Conservation (phyloP, 2,888 invertebrate genomes). For the Rhogogaster chlorosoma region DNA sequence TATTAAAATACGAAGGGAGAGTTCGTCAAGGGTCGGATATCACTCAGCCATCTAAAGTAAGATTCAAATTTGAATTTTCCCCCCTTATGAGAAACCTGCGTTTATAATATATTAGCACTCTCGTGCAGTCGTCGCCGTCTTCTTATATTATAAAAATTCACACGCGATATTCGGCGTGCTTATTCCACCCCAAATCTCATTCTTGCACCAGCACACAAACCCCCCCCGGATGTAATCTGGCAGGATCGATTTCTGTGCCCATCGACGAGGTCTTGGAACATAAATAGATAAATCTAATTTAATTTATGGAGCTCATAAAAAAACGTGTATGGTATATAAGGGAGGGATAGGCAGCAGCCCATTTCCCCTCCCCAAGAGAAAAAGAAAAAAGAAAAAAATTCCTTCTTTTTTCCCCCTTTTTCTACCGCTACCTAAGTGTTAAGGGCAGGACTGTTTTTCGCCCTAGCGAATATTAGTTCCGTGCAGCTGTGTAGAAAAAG, state of each 20-base stretch:
- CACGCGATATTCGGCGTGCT: neutral
- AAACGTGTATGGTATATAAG: neutral
- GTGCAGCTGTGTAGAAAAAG: neutral
- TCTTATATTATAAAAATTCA: neutral
- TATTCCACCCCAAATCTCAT: neutral
- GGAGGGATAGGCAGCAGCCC: neutral
- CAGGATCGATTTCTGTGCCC: conserved; percentile 30
- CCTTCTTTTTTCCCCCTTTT: neutral
- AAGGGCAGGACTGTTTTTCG: neutral
- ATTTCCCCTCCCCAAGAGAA: too few species aligned
- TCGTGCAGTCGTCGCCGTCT: neutral
- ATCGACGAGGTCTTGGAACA: conserved; percentile 34
- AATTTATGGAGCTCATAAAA: conserved; percentile 47
- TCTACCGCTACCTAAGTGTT: neutral
- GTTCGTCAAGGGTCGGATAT: neutral
- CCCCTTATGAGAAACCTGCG: neutral
- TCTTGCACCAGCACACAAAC: neutral
- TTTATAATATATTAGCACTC: conserved; percentile 17
- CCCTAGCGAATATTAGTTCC: conserved; percentile 2
- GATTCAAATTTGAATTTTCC: neutral
- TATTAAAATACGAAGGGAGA: neutral
- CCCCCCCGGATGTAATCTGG: conserved; percentile 13
- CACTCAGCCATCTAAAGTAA: neutral
- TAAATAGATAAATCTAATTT: conserved; percentile 49
- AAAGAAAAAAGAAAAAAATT: too few species aligned